A percentile compares a stretch with the other conserved stretches of the same genome.
Conservation (phyloP, 2,113 vertebrate species). For the Scopus umbretta region DNA sequence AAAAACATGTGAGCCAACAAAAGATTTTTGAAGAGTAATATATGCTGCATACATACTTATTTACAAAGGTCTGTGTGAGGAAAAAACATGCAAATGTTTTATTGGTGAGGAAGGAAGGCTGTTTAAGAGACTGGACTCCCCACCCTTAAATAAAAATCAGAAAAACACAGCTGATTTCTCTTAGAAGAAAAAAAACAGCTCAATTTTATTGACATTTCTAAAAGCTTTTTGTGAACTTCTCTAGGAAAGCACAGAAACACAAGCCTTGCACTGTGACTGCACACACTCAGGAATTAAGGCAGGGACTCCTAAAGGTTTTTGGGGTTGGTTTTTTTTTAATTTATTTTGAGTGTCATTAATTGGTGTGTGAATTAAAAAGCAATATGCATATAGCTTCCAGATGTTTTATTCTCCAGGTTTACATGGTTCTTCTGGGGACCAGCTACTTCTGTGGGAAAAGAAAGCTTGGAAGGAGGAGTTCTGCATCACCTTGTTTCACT, state of each 20-base stretch:
- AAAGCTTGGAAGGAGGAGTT: slow-evolving; percentile 1
- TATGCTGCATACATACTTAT: neutral
- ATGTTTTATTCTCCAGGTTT: neutral
- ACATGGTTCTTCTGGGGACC: neutral
- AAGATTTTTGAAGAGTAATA: neutral
- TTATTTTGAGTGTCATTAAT: neutral
- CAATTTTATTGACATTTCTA: neutral
- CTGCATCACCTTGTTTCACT: neutral
- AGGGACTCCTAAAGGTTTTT: neutral
- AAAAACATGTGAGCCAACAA: accelerated
- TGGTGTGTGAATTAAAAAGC: neutral
- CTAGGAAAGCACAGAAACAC: neutral
- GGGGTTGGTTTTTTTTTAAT: too few species aligned
- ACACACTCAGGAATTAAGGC: neutral
- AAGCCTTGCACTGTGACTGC: neutral
- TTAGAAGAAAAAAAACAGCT: neutral
- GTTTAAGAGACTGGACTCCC: neutral
- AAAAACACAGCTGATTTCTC: neutral
- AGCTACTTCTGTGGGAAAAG: neutral
- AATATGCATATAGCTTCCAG: neutral
- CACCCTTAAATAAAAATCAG: neutral
- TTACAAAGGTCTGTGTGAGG: neutral
- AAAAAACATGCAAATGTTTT: neutral
- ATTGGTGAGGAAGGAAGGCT: neutral
- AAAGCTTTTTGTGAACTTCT: neutral